Evolutionary conservation across 30 jellyfish, hydroid and myxozoan genomes (phyloP), one percentile per base, ranked within the genome.

Genomic region (Hydractinia symbiolongicarpus): DNA sequence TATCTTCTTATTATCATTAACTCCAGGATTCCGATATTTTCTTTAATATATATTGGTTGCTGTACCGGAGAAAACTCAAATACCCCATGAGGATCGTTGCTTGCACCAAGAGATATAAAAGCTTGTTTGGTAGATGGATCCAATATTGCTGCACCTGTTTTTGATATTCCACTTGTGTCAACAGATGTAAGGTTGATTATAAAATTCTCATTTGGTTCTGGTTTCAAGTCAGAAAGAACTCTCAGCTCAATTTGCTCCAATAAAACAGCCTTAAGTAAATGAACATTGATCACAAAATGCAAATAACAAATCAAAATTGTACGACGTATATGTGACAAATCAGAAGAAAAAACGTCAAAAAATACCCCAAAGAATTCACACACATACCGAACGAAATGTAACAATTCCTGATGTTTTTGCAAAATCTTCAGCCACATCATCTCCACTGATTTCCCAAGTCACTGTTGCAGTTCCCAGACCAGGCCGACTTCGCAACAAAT

Each of bases 61-160:
- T 62, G 8, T 9, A 68, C 66, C 19, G 89, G 77, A 21, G 95
- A 85, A 75, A 93, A 86, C 40, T 93, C 95, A 56, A 93, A 53
- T 9, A 93, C 67, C 5, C 98, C 98, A 70, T 93, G 96, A 16
- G 98, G 98, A 69, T 86, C 93, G 73, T 93, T 90, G 79, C 95
- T 93, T 40, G 96, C 96, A 54, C 95, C 96, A 50, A 93, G 61
- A 16, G 73, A 69, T 30, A 93, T 79, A 40, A 73, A 77, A 8
- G 98, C 96, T 15, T 83, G 83, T 10, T 91, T 60, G 52, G 67
- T 88, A 0, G 93, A 83, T 58, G 90, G 87, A 11, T 78, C 90
- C 76, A 93, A 67, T 16, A 55, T 57, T n/a, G 95, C 98, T 44
- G 96, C 95, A 66, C 98, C 98, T 50, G 88, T 79, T 16, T 76